A percentile compares a stretch with the other conserved stretches of the same genome.
Evolutionary conservation across 2,113 vertebrate genomes (phyloP).

Genomic region (Nothobranchius furzeri): DNA sequence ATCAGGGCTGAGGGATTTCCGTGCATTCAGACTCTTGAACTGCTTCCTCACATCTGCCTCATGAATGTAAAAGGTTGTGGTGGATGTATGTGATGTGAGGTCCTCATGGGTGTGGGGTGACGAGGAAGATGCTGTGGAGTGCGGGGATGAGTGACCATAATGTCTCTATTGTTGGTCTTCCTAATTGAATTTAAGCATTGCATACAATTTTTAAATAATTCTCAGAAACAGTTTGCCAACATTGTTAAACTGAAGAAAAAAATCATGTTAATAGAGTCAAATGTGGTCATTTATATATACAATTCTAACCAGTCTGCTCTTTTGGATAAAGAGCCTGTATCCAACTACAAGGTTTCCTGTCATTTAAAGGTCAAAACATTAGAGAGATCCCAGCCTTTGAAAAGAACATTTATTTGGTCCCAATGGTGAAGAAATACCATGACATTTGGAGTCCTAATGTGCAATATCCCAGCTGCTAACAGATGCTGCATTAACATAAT

Average conservation of each 20-base stretch:
- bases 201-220: too few relatives aligned
- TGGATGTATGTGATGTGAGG: too few relatives aligned
- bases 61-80: too few relatives aligned
- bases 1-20: too few relatives aligned
- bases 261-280: slow-evolving; percentile 10
- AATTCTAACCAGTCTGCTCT: slow-evolving; percentile 31
- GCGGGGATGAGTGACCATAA: too few relatives aligned
- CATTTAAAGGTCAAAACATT: slow-evolving; percentile 50
- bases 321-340: slow-evolving; percentile 11
- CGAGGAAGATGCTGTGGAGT: too few relatives aligned
- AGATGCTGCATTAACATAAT: slow-evolving; percentile 13
- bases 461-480: slow-evolving; percentile 11
- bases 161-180: too few relatives aligned
- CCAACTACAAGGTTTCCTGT: slow-evolving; percentile 15
- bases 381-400: slow-evolving; percentile 24
- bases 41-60: too few relatives aligned
- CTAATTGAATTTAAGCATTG: too few relatives aligned
- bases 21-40: too few relatives aligned
- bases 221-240: too few relatives aligned
- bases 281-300: slow-evolving; percentile 29
- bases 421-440: slow-evolving; percentile 19
- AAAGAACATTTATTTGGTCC: slow-evolving; percentile 18
- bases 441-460: slow-evolving; percentile 33
- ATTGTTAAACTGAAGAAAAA: neutral
- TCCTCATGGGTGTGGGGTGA: too few relatives aligned